phyloP scores from a whole-genome alignment of 2,113 vertebrate genomes.

The Sturnus vulgaris region DNA sequence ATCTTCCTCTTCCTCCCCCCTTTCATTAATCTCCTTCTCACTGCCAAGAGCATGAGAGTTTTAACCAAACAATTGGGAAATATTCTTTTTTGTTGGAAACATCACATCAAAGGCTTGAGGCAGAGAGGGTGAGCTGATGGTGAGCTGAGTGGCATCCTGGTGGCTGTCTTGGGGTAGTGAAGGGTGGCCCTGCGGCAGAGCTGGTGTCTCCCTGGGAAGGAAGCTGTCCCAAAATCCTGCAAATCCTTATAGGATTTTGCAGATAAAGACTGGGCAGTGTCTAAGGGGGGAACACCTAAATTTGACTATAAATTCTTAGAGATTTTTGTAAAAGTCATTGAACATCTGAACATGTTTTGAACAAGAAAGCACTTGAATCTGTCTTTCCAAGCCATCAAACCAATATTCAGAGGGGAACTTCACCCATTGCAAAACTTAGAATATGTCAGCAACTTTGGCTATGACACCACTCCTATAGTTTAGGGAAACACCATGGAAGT shows the following conservation, averaged over 20 bases:
- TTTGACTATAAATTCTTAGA: not conserved
- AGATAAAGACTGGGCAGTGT: not conserved
- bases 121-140: not conserved
- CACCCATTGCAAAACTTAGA: fast-evolving
- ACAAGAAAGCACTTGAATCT: not conserved
- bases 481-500: not conserved
- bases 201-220: not conserved
- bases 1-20: not conserved
- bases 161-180: fast-evolving
- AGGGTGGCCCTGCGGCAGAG: not conserved
- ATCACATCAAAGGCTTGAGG: not conserved
- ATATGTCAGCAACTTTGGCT: not conserved
- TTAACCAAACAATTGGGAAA: not conserved
- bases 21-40: not conserved
- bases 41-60: not conserved
- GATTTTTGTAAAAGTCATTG: not conserved
- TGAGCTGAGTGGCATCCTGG: not conserved
- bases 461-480: not conserved
- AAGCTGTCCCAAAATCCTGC: not conserved
- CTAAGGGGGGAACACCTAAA: not conserved
- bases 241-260: not conserved
- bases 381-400: not conserved
- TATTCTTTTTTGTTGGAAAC: not conserved
- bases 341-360: not conserved
- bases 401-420: not conserved